Evolutionary conservation across 2,797 vertebrate species (phyloP).

Genomic region (Nyctalus aviator): DNA sequence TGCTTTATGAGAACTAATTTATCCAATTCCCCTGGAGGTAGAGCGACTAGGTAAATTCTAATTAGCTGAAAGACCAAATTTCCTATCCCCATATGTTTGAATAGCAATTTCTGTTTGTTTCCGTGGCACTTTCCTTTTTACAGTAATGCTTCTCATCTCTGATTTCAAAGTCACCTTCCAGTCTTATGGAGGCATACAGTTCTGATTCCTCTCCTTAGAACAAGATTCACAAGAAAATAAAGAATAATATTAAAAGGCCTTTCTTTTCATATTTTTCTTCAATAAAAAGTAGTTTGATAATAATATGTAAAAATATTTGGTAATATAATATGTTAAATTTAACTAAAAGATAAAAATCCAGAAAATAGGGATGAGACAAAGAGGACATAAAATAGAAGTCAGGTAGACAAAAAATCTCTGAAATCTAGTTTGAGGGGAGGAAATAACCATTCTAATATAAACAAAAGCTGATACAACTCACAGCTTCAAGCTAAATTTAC

Average conservation of each 20-base stretch:
- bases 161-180: constrained; percentile 79
- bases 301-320: constrained; percentile 11
- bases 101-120: constrained; percentile 51
- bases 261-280: constrained; percentile 41
- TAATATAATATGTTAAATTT: neutral
- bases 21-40: constrained; percentile 47
- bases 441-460: constrained; percentile 13
- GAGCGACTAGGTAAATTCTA: constrained; percentile 48
- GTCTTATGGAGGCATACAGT: constrained; percentile 26
- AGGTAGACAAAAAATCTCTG: constrained; percentile 22
- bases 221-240: constrained; percentile 51
- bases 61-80: constrained; percentile 61
- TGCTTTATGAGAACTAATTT: constrained; percentile 57
- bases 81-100: constrained; percentile 24
- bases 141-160: constrained; percentile 41
- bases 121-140: constrained; percentile 6
- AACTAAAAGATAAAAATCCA: constrained; percentile 62
- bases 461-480: neutral
- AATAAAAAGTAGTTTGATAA: constrained; percentile 25
- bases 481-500: constrained; percentile 53
- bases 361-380: constrained; percentile 55
- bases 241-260: neutral
- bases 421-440: constrained; percentile 37
- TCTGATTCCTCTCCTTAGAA: constrained; percentile 58
- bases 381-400: constrained; percentile 17